phyloP scores from a whole-genome alignment of 2,888 invertebrate species.

The Pammene fasciana region DNA sequence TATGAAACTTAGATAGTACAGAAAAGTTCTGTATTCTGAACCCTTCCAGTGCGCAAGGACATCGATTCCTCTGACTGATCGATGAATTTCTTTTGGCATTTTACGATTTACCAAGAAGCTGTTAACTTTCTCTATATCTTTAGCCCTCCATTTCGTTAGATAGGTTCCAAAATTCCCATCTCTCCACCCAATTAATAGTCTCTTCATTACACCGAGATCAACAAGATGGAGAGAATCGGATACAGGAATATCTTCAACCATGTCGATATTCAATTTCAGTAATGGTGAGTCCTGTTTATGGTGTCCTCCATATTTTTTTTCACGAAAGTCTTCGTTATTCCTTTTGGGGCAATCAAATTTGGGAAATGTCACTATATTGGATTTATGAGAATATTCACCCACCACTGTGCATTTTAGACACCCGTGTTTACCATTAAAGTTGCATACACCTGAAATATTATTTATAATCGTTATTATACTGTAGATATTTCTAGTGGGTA shows the following conservation, averaged over 20 bases:
- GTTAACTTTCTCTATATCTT: constrained; percentile 38
- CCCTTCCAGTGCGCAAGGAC: constrained; percentile 43
- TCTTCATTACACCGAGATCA: constrained; percentile 48
- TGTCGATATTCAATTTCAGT: constrained; percentile 17
- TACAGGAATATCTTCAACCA: constrained; percentile 47
- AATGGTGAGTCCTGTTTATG: constrained; percentile 47
- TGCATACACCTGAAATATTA: neutral
- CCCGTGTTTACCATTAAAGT: constrained; percentile 44
- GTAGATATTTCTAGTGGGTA: too few species aligned
- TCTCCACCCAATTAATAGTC: constrained; percentile 45
- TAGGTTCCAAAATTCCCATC: constrained; percentile 45
- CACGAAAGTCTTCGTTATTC: constrained; percentile 45
- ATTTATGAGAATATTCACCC: constrained; percentile 45
- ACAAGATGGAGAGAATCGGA: constrained; percentile 48
- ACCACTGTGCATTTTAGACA: constrained; percentile 44
- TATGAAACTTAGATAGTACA: constrained; percentile 37
- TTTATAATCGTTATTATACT: too few species aligned
- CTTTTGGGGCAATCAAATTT: constrained; percentile 27
- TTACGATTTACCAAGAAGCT: constrained; percentile 31
- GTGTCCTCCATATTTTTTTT: constrained; percentile 45
- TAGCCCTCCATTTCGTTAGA: constrained; percentile 43
- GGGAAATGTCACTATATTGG: constrained; percentile 42
- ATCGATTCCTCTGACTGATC: constrained; percentile 43
- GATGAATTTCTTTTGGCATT: constrained; percentile 45
- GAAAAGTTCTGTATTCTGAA: constrained; percentile 43